A percentile compares a stretch with the other conserved stretches of the same genome.
phyloP scores from a whole-genome alignment of 2,888 invertebrate genomes.

The Lycophotia porphyrea region DNA sequence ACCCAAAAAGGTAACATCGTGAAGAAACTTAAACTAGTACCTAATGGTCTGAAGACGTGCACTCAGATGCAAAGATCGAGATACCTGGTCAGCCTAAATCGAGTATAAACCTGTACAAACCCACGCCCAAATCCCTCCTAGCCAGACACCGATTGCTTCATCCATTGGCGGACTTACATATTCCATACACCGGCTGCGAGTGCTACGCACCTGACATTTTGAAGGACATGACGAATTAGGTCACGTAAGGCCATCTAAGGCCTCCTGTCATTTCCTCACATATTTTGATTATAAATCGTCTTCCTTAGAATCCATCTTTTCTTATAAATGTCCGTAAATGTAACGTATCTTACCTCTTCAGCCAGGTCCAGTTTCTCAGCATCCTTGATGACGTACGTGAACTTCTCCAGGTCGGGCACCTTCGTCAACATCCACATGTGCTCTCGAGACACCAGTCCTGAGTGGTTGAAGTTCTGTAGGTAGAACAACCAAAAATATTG shows the following conservation, averaged over 20 bases:
- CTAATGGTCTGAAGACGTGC: not conserved
- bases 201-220: not conserved
- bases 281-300: not conserved
- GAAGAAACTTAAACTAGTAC: no score
- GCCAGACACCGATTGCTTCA: no score
- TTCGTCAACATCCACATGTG: slow-evolving; percentile 94
- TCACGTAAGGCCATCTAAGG: not conserved
- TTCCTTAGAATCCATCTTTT: not conserved
- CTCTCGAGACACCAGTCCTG: slow-evolving; percentile 91
- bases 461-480: slow-evolving; percentile 92
- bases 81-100: no score
- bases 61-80: not conserved
- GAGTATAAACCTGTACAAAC: no score
- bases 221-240: not conserved
- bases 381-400: slow-evolving; percentile 92
- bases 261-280: not conserved
- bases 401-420: slow-evolving; percentile 92
- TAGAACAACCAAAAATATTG: slow-evolving; percentile 59
- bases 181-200: not conserved
- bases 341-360: slow-evolving; percentile 78
- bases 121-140: no score
- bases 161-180: not conserved
- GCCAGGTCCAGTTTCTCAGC: slow-evolving; percentile 90
- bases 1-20: not conserved
- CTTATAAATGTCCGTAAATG: not conserved